phyloP scores from a whole-genome alignment of 2,888 invertebrate species.

The Drosophila demipolita region DNA sequence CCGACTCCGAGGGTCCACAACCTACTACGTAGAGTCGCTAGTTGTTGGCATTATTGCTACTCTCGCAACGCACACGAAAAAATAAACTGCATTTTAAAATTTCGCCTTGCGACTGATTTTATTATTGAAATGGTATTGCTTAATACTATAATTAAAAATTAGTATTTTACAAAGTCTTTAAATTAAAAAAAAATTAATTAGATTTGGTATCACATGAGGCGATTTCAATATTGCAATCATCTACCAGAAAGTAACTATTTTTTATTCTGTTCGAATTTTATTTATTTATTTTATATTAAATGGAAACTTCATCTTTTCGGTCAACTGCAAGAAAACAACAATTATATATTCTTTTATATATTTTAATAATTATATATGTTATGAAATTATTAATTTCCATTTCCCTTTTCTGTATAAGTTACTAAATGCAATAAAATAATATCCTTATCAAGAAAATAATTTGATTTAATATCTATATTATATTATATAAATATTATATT shows the following conservation, averaged over 20 bases:
- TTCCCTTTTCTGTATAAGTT: no score
- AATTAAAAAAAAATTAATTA: background rate
- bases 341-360: background rate
- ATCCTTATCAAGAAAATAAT: background rate
- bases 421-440: background rate
- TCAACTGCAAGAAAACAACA: background rate
- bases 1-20: slow-evolving; percentile 42
- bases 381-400: no score
- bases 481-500: background rate
- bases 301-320: background rate
- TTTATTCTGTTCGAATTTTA: background rate
- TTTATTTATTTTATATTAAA: background rate
- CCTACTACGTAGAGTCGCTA: slow-evolving; percentile 32
- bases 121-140: background rate
- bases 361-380: no score
- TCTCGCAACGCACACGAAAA: background rate
- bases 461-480: background rate
- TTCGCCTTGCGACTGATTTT: background rate
- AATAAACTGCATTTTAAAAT: background rate
- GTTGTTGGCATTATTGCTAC: slow-evolving; percentile 42
- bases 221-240: background rate
- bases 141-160: background rate
- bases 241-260: background rate
- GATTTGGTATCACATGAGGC: background rate
- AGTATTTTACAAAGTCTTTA: background rate